Evolutionary conservation across 2,797 vertebrate species (phyloP), one percentile per base, ranked within the genome.

Genomic region (Bovichtus diacanthus): DNA sequence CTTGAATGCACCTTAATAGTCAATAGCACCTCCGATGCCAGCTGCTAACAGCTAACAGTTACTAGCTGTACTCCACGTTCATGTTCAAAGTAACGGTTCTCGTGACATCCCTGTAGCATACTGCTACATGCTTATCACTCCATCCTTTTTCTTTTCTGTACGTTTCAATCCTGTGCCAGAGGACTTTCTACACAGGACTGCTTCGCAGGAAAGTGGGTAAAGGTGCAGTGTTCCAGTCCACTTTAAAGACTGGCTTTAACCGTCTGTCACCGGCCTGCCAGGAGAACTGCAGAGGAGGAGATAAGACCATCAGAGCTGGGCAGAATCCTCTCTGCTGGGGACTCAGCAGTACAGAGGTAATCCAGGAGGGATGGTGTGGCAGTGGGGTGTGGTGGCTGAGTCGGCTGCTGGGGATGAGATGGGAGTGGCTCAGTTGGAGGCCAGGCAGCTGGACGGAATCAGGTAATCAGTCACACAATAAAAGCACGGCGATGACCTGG

Each of bases 341-440:
- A 61, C 75, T 75, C 46, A 66, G 56, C 59, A 54, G 61, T 80
- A 62, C 39, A 13, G 29, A 61, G 13, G 38, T 29, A n/a, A 63
- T 72, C 73, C 62, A 54, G 44, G 43, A 53, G 54, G 56, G 64
- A 83, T 29, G 56, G n/a, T n/a, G n/a, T n/a, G n/a, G n/a, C n/a
- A n/a, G n/a, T n/a, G n/a, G n/a, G n/a, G n/a, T n/a, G n/a, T n/a
- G n/a, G n/a, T n/a, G n/a, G n/a, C n/a, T n/a, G n/a, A n/a, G n/a
- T n/a, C n/a, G n/a, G n/a, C n/a, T n/a, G n/a, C n/a, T n/a, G n/a
- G n/a, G n/a, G n/a, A n/a, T n/a, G n/a, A n/a, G n/a, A n/a, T n/a
- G n/a, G n/a, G n/a, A n/a, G n/a, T n/a, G n/a, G n/a, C n/a, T n/a
- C n/a, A n/a, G n/a, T n/a, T n/a, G n/a, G n/a, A n/a, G n/a, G n/a